Conservation (phyloP, 2,888 invertebrate species). For the Tigriopus californicus region DNA sequence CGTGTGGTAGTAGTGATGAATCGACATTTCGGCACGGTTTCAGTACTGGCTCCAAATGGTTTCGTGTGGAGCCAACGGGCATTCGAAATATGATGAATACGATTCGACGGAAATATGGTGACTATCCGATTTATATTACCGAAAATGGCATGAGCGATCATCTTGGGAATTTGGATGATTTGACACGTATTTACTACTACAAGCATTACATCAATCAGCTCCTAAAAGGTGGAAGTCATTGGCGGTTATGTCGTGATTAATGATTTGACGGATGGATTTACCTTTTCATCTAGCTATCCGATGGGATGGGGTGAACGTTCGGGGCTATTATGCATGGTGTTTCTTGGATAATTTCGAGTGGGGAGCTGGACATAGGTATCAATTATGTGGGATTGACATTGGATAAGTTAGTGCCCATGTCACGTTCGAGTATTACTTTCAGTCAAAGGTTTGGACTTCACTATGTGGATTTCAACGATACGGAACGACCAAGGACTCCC, state of each 20-base stretch:
- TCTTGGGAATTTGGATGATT: constrained; percentile 7
- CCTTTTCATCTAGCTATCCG: constrained; percentile 19
- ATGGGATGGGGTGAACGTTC: constrained; percentile 25
- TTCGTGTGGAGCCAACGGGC: constrained; percentile 27
- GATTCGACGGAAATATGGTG: background rate
- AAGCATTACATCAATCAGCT: constrained; percentile 8
- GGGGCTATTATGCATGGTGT: constrained; percentile 54
- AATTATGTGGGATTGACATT: constrained; percentile 26
- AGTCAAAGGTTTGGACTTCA: constrained; percentile 41
- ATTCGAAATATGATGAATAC: background rate
- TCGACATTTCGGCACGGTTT: too few relatives aligned
- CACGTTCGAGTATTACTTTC: constrained; percentile 35
- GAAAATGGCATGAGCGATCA: constrained; percentile 11
- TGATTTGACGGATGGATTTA: background rate
- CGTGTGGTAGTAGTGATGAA: too few relatives aligned
- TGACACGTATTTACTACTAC: constrained; percentile 5
- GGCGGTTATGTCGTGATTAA: too few relatives aligned
- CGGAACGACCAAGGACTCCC: constrained; percentile 42
- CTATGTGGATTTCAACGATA: constrained; percentile 47
- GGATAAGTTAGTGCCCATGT: background rate
- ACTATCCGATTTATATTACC: constrained; percentile 3
- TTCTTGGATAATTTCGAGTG: constrained; percentile 69
- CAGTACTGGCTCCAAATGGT: constrained; percentile 33
- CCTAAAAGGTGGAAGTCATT: background rate
- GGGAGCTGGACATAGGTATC: constrained; percentile 51